phyloP scores from a whole-genome alignment of 2,888 invertebrate species.

The Muschampia plurimacula region DNA sequence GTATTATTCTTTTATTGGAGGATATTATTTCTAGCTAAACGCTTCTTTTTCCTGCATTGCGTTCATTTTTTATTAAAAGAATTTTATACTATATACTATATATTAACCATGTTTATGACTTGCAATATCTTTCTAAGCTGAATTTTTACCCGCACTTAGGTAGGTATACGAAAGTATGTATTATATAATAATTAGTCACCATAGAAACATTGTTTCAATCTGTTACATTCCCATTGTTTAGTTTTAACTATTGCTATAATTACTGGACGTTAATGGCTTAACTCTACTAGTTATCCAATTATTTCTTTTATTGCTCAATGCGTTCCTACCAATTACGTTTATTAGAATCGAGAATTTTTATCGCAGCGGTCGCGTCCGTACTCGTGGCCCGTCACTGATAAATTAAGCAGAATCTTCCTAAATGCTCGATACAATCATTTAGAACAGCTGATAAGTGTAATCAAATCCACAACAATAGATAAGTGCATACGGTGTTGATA shows the following conservation, averaged over 20 bases:
- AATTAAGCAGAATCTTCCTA: slow-evolving; percentile 6
- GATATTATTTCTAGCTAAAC: no score
- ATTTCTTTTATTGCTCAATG: slow-evolving; percentile 26
- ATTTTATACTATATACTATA: not conserved
- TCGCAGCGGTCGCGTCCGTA: not conserved
- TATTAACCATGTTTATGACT: slow-evolving; percentile 13
- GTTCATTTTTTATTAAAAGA: not conserved
- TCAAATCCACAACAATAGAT: slow-evolving; percentile 36
- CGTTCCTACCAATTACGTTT: slow-evolving; percentile 14
- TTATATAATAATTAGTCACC: not conserved
- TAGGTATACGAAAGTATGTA: not conserved
- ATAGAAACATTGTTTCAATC: not conserved
- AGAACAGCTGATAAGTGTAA: slow-evolving; percentile 33
- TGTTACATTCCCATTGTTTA: not conserved
- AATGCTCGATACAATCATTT: not conserved
- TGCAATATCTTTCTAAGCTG: slow-evolving; percentile 4
- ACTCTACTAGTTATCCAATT: slow-evolving; percentile 26
- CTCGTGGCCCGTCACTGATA: not conserved
- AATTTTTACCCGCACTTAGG: not conserved
- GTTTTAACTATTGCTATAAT: slow-evolving; percentile 7
- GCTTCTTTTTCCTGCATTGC: not conserved
- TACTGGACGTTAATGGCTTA: slow-evolving; percentile 23
- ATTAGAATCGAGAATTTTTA: slow-evolving; percentile 6
- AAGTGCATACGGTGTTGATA: slow-evolving; percentile 36
- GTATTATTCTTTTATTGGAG: no score